phyloP scores from a whole-genome alignment of 2,113 vertebrate genomes.

The Dipodomys stephensi region DNA sequence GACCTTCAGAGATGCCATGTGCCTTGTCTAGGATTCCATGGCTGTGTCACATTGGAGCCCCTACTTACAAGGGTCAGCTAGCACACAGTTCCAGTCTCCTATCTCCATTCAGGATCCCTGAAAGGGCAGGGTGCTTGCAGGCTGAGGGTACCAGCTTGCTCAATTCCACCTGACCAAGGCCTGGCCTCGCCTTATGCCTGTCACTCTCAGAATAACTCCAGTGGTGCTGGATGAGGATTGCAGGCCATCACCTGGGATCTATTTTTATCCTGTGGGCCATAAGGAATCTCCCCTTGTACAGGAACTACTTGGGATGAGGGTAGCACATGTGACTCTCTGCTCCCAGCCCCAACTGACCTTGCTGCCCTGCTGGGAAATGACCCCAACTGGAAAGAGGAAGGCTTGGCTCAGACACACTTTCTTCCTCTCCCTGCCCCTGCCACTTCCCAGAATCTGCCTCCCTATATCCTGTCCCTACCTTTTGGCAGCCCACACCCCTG shows the following conservation, averaged over 20 bases:
- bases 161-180: conserved; percentile 24
- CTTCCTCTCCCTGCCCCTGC: background rate
- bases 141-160: conserved; percentile 22
- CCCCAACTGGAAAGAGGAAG: background rate
- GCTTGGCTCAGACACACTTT: background rate
- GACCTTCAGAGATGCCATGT: background rate
- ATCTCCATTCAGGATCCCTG: background rate
- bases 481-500: background rate
- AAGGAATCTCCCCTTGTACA: conserved; percentile 62
- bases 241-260: conserved; percentile 65
- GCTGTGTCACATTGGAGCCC: background rate
- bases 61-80: background rate
- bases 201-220: conserved; percentile 38
- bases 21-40: background rate
- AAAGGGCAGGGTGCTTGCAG: background rate
- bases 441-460: conserved; percentile 40
- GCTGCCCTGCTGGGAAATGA: conserved; percentile 63
- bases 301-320: conserved; percentile 29
- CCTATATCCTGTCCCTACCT: background rate
- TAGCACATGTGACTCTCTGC: conserved; percentile 2
- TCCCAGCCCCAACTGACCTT: conserved; percentile 46
- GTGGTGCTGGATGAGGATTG: conserved; percentile 2
- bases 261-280: conserved; percentile 75
- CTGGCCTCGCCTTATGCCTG: conserved; percentile 30
- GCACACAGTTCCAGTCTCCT: background rate